These are phyloP conservation scores for Drosophila niveifrons DNA, from an alignment of 2,888 invertebrate species.

Conservation along the genomic window DNA sequence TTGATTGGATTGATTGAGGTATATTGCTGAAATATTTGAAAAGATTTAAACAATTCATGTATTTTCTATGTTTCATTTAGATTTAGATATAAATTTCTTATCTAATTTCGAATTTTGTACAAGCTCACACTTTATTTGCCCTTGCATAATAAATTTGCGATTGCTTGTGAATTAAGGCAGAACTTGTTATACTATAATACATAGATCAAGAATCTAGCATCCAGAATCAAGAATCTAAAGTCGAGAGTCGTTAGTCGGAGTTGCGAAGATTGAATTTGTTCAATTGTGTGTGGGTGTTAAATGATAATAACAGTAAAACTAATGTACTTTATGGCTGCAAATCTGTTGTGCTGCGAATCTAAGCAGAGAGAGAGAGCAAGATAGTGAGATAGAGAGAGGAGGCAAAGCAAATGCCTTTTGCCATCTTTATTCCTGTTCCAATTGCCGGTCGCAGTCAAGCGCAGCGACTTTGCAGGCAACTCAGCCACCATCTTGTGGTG, in stretches of 20 bases:
- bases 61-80: too few relatives aligned
- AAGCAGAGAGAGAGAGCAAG: background rate
- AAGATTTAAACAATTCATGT: too few relatives aligned
- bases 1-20: too few relatives aligned
- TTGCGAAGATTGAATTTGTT: background rate
- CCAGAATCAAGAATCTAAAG: background rate
- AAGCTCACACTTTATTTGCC: too few relatives aligned
- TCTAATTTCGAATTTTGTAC: too few relatives aligned
- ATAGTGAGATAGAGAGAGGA: background rate
- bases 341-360: background rate
- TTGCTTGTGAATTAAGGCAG: too few relatives aligned
- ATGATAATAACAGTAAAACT: conserved; percentile 1
- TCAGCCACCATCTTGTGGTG: conserved; percentile 46
- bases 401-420: background rate
- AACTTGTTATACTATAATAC: too few relatives aligned
- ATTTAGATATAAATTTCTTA: too few relatives aligned
- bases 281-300: conserved; percentile 3
- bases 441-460: conserved; percentile 45
- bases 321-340: conserved; percentile 2
- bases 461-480: conserved; percentile 44
- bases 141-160: too few relatives aligned
- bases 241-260: background rate
- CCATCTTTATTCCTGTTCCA: conserved; percentile 14
- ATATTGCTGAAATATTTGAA: too few relatives aligned
- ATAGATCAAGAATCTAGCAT: too few relatives aligned